Percentiles rank a stretch among this genome's conserved stretches.
phyloP scores from a whole-genome alignment of 2,113 vertebrate genomes.

The Xerus inauris region DNA sequence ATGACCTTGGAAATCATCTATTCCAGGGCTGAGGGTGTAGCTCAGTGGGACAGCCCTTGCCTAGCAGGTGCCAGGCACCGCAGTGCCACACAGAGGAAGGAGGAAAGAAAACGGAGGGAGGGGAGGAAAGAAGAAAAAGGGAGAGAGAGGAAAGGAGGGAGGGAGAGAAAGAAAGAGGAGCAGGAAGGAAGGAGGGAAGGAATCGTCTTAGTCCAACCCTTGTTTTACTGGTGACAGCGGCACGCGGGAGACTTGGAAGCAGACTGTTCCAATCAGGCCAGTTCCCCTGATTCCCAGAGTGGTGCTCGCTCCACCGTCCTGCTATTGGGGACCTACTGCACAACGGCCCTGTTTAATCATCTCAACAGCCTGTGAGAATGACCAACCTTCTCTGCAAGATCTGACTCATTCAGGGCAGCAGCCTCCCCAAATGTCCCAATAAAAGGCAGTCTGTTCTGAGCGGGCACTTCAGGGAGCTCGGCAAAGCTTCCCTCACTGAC shows the following conservation, averaged over 20 bases:
- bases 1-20: conserved; percentile 4
- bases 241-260: background rate
- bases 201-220: background rate
- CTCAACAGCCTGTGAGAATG: conserved; percentile 18
- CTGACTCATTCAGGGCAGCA: conserved; percentile 11
- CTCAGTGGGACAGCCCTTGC: background rate
- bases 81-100: background rate
- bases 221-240: background rate
- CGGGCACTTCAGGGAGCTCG: background rate
- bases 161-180: too few relatives aligned
- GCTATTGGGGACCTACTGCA: background rate
- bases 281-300: background rate
- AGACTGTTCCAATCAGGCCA: background rate
- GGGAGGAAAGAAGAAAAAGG: accelerated
- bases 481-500: background rate
- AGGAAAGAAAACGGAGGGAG: too few relatives aligned
- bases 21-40: background rate
- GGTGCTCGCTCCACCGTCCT: background rate
- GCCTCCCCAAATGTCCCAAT: background rate
- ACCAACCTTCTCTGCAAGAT: conserved; percentile 5
- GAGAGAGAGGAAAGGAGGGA: accelerated
- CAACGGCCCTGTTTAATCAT: conserved; percentile 30
- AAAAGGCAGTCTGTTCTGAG: background rate
- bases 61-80: background rate
- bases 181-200: too few relatives aligned